Conservation (phyloP, 2,113 vertebrate genomes). For the Pseudorhombus dupliciocellatus region DNA sequence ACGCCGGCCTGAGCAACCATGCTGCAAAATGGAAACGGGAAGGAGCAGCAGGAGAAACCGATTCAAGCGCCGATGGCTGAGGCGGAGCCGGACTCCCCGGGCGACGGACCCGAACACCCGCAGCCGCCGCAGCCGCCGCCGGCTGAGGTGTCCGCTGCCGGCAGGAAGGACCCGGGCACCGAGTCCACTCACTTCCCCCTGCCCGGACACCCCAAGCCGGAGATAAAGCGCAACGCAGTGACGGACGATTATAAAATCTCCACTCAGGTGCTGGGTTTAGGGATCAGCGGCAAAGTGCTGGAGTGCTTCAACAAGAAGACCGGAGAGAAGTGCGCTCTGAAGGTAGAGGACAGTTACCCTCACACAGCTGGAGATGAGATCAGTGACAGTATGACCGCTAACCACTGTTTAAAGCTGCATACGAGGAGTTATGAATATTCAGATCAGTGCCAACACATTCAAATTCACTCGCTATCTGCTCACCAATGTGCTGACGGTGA, state of each 20-base stretch:
- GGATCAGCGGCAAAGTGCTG: conserved; percentile 96
- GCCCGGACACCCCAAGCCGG: conserved; percentile 80
- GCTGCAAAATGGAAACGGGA: conserved; percentile 79
- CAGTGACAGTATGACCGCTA: not conserved
- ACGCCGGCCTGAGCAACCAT: conserved; percentile 61
- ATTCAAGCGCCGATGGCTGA: conserved; percentile 46
- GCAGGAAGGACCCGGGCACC: conserved; percentile 21
- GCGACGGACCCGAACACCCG: not conserved
- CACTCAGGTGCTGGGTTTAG: conserved; percentile 92
- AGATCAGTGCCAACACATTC: not conserved
- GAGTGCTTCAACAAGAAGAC: conserved; percentile 91
- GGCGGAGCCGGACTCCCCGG: conserved; percentile 46
- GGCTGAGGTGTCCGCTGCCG: not conserved
- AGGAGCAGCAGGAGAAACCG: conserved; percentile 61
- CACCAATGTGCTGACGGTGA: too few species aligned
- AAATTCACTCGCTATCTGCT: too few species aligned
- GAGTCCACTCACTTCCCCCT: conserved; percentile 68
- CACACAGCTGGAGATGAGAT: too few species aligned
- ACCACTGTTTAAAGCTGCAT: not conserved
- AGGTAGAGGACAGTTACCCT: conserved; percentile 73
- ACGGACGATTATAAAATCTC: conserved; percentile 97
- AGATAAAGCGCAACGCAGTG: conserved; percentile 94
- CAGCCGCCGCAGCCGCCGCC: not conserved
- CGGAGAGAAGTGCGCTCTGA: conserved; percentile 94
- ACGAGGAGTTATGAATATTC: not conserved